phyloP scores from a whole-genome alignment of 2,113 vertebrate genomes.

The Tetrao urogallus region DNA sequence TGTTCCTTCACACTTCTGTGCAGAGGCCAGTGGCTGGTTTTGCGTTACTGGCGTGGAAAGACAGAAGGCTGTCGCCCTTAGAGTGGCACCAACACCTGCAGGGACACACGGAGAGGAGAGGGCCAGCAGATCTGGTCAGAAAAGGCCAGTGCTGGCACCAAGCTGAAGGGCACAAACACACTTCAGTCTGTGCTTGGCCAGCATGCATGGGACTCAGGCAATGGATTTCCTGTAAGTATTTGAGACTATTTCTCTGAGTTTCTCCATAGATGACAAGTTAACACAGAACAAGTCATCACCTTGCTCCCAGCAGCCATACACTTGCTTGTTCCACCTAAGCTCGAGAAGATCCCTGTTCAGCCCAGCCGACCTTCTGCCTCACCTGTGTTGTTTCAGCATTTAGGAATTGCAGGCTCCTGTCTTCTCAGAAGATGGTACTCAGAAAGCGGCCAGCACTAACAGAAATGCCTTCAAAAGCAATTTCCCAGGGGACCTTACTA shows the following conservation, averaged over 20 bases:
- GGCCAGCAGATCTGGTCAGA: rapidly evolving
- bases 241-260: not conserved
- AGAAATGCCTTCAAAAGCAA: no score
- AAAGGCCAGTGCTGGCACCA: not conserved
- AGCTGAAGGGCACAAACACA: not conserved
- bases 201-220: not conserved
- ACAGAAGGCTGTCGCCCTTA: not conserved
- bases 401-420: no score
- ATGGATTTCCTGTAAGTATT: not conserved
- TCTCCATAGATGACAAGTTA: not conserved
- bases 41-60: not conserved
- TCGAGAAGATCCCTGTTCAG: no score
- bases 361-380: no score
- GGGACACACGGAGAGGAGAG: not conserved
- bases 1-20: not conserved
- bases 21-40: not conserved
- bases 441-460: no score
- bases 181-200: not conserved
- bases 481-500: no score
- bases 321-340: no score
- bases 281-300: no score
- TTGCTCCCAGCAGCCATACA: no score
- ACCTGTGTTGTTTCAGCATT: no score
- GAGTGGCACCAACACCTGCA: not conserved
- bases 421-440: no score